Base-by-base conservation (phyloP, 2,113 vertebrate species). In the Todiramphus chloris region DNA sequence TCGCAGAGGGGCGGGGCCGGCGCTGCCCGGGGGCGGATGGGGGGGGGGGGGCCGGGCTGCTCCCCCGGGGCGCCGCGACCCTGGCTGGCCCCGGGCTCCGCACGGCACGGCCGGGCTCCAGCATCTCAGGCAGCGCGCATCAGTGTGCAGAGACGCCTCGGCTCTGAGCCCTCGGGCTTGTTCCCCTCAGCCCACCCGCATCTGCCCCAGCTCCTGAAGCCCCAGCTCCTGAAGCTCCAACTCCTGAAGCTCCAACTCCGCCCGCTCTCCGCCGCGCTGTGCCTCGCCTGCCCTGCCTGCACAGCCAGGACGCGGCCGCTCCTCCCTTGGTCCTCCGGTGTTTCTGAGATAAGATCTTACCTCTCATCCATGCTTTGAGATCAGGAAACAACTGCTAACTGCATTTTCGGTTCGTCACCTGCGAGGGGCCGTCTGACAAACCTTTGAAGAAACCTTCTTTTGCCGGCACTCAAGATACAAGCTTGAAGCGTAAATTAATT, bases 101-200 rank as follows among this genome's bases (percentile, higher is more conserved):
- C 50, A 17, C 16, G 53, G 27, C 51, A 27, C 13, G 28, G 28
- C 30, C 17, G 55, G 10, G 58, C 6, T 2, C n/a, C 39, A 2
- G n/a, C 25, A 31, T 13, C 13, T 23, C 19, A 3, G 63, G 39
- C 72, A 62, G 9, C 9, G 2, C 2, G 13, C 35, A 4, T 20
- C 41, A 3, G 35, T 9, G 35, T 2, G 18, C 43, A 3, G 0
- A 1, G 44, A 18, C 9, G 6, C 17, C 15, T 17, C 6, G 44
- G 33, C 27, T 9, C 16, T 1, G 13, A n/a, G 37, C 15, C n/a
- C 18, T 18, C 8, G 17, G 10, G 41, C n/a, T 41, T 6, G 39
- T 48, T 16, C 16, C 18, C 31, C 35, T 6, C 37, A 33, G 35
- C 37, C 31, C 44, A 7, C 8, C 35, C 21, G 16, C 11, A 2